Evolutionary conservation across 2,113 vertebrate genomes (phyloP), one percentile per base, ranked within the genome.

Genomic region (Tyrannus savana): DNA sequence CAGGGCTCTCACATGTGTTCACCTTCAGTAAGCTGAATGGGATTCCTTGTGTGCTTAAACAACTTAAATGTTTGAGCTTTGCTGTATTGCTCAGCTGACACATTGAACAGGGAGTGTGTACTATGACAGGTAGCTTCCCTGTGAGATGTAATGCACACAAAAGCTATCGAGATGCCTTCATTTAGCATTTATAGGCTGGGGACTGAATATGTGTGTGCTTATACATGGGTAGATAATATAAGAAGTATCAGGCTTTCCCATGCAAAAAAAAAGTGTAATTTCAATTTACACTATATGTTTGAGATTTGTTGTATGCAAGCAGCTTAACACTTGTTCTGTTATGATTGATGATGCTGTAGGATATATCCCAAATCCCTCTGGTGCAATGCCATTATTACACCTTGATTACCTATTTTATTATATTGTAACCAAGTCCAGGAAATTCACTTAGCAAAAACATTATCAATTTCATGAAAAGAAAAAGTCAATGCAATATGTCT

Each of bases 1-100:
- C 64, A 89, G 73, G n/a, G 19, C 47, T 81, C 3, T 2, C 2
- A 2, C 76, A 7, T 39, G 21, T 47, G 60, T 73, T 92, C 74
- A 53, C 78, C 62, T 82, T 71, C 77, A 6, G 0, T 8, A 19
- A 89, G 56, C 58, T 94, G 84, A 93, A 94, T 79, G 62, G 49
- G 53, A 93, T 87, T 87, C 73, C 74, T 95, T 92, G 93, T 91
- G 74, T 37, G 49, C 71, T 87, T 80, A 24, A 79, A 56, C 39
- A 88, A 55, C 56, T 39, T 25, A 23, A 59, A 23, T 24, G n/a
- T 69, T 76, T 68, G 84, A 69, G 69, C 62, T 72, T 37, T n/a
- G 49, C 80, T 39, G 24, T 44, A 7, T 25, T 81, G 59, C 93
- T 84, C 64, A 67, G 86, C 68, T 87, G 91, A 82, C 25, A 6